Evolutionary conservation across 2,113 vertebrate species (phyloP).

Genomic region (Megaceryle torquata): DNA sequence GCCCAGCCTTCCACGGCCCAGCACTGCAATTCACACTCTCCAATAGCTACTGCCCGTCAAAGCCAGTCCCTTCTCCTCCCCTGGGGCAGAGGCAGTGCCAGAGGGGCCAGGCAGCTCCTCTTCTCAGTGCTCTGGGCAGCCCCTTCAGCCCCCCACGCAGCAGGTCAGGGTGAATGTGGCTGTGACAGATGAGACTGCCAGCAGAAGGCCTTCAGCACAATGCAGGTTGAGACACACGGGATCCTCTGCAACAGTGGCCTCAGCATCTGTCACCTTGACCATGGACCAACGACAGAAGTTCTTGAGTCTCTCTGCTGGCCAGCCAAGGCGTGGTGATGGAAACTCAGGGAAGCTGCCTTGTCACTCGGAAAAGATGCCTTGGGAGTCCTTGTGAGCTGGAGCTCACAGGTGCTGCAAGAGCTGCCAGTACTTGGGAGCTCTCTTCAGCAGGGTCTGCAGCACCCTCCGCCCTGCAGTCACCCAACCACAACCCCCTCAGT

Average conservation of each 20-base stretch:
- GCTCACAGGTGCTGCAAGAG: not conserved
- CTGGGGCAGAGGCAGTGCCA: not conserved
- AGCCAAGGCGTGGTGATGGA: not conserved
- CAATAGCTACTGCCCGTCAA: not conserved
- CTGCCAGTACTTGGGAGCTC: not conserved
- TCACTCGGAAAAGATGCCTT: not conserved
- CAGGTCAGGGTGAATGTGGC: not conserved
- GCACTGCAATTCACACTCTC: not conserved
- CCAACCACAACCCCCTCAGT: not conserved
- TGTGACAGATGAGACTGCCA: not conserved
- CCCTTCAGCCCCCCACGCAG: accelerated
- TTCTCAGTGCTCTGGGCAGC: not conserved
- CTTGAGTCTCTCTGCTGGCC: not conserved
- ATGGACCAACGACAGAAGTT: not conserved
- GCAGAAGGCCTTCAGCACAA: not conserved
- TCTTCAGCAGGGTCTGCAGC: not conserved
- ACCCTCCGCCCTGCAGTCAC: not conserved
- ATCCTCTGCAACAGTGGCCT: not conserved
- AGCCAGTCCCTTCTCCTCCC: not conserved
- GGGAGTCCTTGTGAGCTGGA: not conserved
- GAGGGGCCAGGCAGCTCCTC: not conserved
- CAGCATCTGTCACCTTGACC: not conserved
- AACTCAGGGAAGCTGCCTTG: not conserved
- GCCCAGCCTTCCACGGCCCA: not conserved
- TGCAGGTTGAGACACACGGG: not conserved